Conservation (phyloP, 2,113 vertebrate genomes). For the Furnarius figulus region DNA sequence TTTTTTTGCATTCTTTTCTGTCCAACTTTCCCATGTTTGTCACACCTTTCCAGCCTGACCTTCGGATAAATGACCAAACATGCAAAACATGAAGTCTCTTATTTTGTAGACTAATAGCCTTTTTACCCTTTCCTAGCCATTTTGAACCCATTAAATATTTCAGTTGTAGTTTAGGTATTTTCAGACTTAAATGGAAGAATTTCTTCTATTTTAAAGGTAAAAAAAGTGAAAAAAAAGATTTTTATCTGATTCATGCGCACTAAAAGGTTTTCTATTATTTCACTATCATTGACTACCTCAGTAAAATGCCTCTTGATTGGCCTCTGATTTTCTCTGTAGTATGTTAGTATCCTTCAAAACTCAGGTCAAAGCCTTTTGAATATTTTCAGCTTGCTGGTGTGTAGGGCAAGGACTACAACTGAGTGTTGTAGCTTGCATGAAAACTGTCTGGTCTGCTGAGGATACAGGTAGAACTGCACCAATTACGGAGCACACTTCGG, state of each 20-base stretch:
- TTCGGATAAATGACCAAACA: not conserved
- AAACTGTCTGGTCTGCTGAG: not conserved
- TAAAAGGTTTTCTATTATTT: not conserved
- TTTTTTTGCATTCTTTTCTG: not conserved
- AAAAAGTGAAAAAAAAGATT: not conserved
- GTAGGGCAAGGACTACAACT: not conserved
- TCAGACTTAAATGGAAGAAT: not conserved
- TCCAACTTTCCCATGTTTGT: not conserved
- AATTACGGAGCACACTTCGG: not conserved
- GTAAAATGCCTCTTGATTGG: not conserved
- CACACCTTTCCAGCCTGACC: not conserved
- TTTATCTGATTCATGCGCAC: not conserved
- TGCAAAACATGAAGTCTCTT: not conserved
- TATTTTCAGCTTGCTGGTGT: not conserved
- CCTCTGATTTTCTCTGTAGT: not conserved
- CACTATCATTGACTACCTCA: not conserved
- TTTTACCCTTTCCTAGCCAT: not conserved
- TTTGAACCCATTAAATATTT: not conserved
- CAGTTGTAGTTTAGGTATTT: not conserved
- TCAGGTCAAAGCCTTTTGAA: not conserved
- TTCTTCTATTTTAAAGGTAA: not conserved
- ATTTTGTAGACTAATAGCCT: not conserved
- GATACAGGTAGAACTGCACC: accelerated
- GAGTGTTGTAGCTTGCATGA: not conserved
- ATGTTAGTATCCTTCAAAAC: not conserved